Conservation (phyloP, 2,888 invertebrate species). For the Oligia latruncula region DNA sequence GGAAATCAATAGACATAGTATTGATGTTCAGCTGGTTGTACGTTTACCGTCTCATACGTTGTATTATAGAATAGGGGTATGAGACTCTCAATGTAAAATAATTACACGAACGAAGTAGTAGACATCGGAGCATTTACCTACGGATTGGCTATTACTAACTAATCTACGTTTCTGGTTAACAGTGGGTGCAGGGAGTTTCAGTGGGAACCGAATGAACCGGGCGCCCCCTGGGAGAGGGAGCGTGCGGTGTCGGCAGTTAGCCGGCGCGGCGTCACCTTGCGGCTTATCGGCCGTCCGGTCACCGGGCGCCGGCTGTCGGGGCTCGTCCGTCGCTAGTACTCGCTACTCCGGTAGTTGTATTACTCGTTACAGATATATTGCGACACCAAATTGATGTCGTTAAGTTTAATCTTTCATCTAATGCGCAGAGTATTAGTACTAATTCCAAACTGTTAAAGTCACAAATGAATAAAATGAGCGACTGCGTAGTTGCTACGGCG, state of each 20-base stretch:
- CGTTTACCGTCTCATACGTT: slow-evolving; percentile 37
- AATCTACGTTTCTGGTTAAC: slow-evolving; percentile 75
- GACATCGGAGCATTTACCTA: slow-evolving; percentile 49
- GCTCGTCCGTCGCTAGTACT: slow-evolving; percentile 63
- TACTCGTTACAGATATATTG: slow-evolving; percentile 65
- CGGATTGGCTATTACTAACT: slow-evolving; percentile 72
- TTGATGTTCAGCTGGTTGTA: slow-evolving; percentile 55
- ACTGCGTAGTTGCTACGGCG: slow-evolving; percentile 30
- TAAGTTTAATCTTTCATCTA: slow-evolving; percentile 62
- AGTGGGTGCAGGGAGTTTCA: slow-evolving; percentile 68
- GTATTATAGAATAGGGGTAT: background rate
- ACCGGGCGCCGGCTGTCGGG: slow-evolving; percentile 69
- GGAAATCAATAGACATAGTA: slow-evolving; percentile 71
- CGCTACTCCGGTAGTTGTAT: slow-evolving; percentile 50
- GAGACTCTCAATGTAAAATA: slow-evolving; percentile 8
- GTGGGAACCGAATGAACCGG: slow-evolving; percentile 74
- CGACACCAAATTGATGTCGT: slow-evolving; percentile 66
- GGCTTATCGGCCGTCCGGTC: slow-evolving; percentile 83
- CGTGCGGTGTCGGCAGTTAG: slow-evolving; percentile 76
- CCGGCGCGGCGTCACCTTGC: slow-evolving; percentile 80
- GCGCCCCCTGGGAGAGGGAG: slow-evolving; percentile 64
- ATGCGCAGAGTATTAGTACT: slow-evolving; percentile 47
- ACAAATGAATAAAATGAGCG: slow-evolving; percentile 22
- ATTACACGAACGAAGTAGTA: slow-evolving; percentile 15
- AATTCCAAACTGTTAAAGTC: slow-evolving; percentile 39